Conservation (phyloP, 2,888 invertebrate genomes). For the Drosophila mettleri region DNA sequence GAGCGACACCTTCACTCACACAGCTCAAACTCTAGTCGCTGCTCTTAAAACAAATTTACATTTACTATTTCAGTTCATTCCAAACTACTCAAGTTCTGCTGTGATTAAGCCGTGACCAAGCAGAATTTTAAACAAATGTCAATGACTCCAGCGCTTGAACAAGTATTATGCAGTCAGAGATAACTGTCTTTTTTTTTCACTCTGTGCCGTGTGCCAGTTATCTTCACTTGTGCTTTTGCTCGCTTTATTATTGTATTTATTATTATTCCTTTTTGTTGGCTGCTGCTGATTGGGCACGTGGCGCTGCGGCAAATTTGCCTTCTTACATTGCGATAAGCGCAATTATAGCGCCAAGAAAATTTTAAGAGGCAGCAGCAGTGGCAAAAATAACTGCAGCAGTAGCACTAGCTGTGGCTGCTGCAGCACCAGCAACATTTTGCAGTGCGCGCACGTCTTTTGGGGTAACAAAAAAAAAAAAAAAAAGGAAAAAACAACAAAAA, state of each 20-base stretch:
- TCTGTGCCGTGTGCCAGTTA: constrained; percentile 26
- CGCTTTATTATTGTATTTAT: constrained; percentile 19
- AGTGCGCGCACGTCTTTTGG: constrained; percentile 40
- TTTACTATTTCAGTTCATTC: too few relatives aligned
- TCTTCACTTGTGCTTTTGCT: constrained; percentile 17
- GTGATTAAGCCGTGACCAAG: background rate
- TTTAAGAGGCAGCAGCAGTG: constrained; percentile 9
- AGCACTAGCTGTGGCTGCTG: background rate
- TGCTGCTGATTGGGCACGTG: constrained; percentile 47
- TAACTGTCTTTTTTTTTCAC: constrained; percentile 9
- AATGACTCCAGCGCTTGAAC: background rate
- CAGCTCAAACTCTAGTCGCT: too few relatives aligned
- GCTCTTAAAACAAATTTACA: too few relatives aligned
- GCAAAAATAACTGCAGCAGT: background rate
- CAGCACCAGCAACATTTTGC: constrained; percentile 10
- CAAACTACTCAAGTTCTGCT: too few relatives aligned
- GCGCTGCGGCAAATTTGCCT: constrained; percentile 67
- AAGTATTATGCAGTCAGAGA: constrained; percentile 1
- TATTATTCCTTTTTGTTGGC: constrained; percentile 8
- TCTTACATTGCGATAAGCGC: constrained; percentile 76
- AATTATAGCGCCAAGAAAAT: constrained; percentile 56
- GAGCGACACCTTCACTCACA: too few relatives aligned
- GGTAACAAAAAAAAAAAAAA: background rate
- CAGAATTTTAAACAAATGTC: too few relatives aligned
- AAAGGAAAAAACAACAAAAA: background rate